Percentiles rank a stretch among this genome's conserved stretches.
Conservation (phyloP, 2,888 invertebrate genomes). For the Eristalinus aeneus region DNA sequence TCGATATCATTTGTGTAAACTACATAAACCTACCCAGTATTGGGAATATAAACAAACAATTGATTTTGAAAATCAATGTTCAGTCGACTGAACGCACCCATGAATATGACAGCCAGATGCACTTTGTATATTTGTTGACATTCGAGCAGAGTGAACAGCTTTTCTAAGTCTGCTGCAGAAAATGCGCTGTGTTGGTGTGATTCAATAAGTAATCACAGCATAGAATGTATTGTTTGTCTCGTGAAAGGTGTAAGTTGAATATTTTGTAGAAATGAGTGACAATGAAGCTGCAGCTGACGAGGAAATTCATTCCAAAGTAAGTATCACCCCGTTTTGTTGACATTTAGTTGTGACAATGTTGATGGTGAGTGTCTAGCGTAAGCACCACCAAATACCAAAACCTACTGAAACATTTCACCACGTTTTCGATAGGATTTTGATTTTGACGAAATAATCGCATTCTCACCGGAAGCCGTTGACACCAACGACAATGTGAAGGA, state of each 20-base stretch:
- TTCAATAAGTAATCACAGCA: background rate
- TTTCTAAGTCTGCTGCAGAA: background rate
- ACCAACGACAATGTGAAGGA: slow-evolving; percentile 34
- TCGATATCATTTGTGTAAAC: no score
- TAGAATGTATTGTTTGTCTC: background rate
- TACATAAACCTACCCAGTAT: no score
- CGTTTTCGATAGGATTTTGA: slow-evolving; percentile 56
- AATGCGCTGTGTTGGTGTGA: background rate
- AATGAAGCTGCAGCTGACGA: background rate
- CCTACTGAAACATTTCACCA: background rate
- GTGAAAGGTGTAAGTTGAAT: background rate
- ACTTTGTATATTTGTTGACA: background rate
- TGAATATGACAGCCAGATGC: background rate
- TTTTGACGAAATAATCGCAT: slow-evolving; percentile 54
- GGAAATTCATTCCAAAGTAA: slow-evolving; percentile 28
- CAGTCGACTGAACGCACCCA: background rate
- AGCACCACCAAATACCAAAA: background rate
- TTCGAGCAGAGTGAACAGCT: background rate
- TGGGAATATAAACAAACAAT: background rate
- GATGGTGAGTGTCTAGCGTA: background rate
- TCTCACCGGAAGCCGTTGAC: slow-evolving; percentile 57
- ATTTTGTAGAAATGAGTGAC: slow-evolving; percentile 20
- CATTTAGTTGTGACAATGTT: background rate
- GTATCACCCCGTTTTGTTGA: slow-evolving; percentile 32
- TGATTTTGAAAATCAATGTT: no score